Base-by-base conservation (phyloP, 2,113 vertebrate species). In the Dunckerocampus dactyliophorus region DNA sequence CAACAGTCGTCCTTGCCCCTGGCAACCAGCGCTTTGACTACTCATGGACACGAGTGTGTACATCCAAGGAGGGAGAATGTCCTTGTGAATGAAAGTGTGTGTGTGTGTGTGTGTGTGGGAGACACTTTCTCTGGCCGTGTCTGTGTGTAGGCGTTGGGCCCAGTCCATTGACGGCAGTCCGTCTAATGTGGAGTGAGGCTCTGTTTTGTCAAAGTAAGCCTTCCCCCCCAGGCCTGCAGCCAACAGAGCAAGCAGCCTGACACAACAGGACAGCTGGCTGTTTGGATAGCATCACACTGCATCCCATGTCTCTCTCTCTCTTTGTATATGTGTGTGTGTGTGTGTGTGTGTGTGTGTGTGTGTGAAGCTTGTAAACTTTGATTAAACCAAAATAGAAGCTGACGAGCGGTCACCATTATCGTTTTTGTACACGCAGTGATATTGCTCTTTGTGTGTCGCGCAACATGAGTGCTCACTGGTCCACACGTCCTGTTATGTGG, bases 251-350 rank as follows among this genome's bases (percentile, higher is more conserved):
- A 82, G 72, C 73, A 68, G 63, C 61, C 70, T 86, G 84, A 85
- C 83, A 88, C 82, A 85, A 81, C 86, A 84, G 76, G 82, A 75
- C 80, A 84, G 80, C 82, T 86, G 82, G 81, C 64, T 85, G 81
- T 82, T 87, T 81, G 77, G 74, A 78, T 83, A 86, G 77, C 75
- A 77, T 79, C 81, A 66, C 71, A 77, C 70, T 68, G 78, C 71
- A 47, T 10, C 51, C 8, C 37, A 21, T 62, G 48, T 62, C 65
- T 63, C 51, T 45, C 47, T 45, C 49, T 49, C 31, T 47, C 50
- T 59, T n/a, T 54, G 43, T 48, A 9, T 52, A 46, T 56, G 46
- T 63, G 22, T 55, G 53, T 47, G 21, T 61, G 53, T 57, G 43
- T 53, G 57, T 42, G 53, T 20, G n/a, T 24, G 69, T 49, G 49